Evolutionary conservation across 1,140 invertebrate genomes (phyloP), one percentile per base, ranked within the genome.

Genomic region (Drosophila tani): DNA sequence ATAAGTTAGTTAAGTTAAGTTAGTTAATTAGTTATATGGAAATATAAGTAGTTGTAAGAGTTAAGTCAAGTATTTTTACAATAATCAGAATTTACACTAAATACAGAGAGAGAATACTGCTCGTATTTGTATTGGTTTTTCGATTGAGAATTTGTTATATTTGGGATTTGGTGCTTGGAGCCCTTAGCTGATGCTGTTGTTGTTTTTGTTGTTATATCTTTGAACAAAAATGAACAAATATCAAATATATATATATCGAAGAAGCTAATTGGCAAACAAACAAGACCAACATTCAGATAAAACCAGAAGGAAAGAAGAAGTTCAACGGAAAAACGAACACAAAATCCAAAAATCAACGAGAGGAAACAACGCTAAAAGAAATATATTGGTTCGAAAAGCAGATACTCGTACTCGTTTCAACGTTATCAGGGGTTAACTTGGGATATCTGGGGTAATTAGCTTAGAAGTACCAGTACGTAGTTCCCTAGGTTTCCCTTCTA

Each of bases 141-240:
- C 35, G 32, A 35, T 68, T 49, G 45, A 47, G 24, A 43, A 70
- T 60, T 65, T 11, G 63, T 60, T 45, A 56, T 59, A 73, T 67
- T 74, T 65, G 74, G 62, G 59, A 64, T 75, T 88, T 71, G 38
- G 60, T 88, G 85, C 81, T 84, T 81, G 40, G 63, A 79, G 84
- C 85, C 81, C 81, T 78, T 88, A 40, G 75, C 78, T 80, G 62
- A 80, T 80, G 66, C 67, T 88, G 85, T 88, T 88, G 85, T 88
- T 88, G 85, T 88, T 88, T 90, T 88, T 88, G 85, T 88, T 90
- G 85, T 88, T 90, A 88, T 88, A 87, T 83, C 59, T 58, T 55
- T 63, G 55, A 88, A 88, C 78, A 67, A 41, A 84, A 81, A 75
- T 84, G 41, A 51, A 79, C 66, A 66, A 50, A 64, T 71, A 80